These are phyloP conservation scores for Tolmerus cingulatus DNA, from an alignment of 2,888 invertebrate species.

Conservation along the genomic window DNA sequence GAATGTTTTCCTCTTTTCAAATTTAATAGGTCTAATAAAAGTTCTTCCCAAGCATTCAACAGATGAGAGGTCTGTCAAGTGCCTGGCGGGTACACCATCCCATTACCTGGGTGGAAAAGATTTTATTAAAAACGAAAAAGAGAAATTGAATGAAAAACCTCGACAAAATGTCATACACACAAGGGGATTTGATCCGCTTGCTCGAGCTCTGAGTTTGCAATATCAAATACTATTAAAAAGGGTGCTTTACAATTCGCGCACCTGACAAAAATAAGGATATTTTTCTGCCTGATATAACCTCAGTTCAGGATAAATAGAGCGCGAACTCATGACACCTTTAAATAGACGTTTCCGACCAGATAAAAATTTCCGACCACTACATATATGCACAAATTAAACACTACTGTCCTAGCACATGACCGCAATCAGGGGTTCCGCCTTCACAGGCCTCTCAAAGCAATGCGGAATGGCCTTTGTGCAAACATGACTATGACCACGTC, in stretches of 20 bases:
- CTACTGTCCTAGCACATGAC: background rate
- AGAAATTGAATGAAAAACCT: background rate
- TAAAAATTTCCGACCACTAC: background rate
- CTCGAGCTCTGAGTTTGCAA: background rate
- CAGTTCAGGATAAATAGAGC: background rate
- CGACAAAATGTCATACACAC: background rate
- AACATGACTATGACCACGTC: background rate
- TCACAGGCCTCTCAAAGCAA: background rate
- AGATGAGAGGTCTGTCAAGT: background rate
- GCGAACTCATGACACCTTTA: background rate
- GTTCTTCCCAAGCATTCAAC: background rate
- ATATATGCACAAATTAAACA: background rate
- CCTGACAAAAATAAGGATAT: background rate
- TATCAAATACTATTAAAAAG: background rate
- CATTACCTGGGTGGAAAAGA: background rate
- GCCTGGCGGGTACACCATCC: background rate
- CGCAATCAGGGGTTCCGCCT: background rate
- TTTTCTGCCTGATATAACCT: background rate
- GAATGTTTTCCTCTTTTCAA: slow-evolving; percentile 2
- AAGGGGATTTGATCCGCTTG: background rate
- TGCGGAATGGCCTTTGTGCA: background rate
- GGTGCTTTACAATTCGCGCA: background rate
- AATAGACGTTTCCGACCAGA: background rate
- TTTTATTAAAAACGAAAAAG: background rate
- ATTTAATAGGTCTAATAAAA: slow-evolving; percentile 20